phyloP scores from a whole-genome alignment of 2,113 vertebrate genomes.

The Antennarius striatus region DNA sequence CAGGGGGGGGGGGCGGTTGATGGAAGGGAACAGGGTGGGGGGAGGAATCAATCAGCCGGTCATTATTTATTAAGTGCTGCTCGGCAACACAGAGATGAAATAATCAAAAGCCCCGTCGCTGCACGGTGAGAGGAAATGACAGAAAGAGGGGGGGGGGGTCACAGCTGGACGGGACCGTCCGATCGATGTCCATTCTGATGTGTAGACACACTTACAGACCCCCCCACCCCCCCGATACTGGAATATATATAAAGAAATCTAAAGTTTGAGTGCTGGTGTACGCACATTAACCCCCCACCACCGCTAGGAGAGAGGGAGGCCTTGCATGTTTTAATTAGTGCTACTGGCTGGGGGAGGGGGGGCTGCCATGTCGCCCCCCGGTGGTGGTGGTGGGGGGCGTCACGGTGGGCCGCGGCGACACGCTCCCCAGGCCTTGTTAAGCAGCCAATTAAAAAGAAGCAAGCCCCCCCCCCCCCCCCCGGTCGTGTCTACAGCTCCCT shows the following conservation, averaged over 20 bases:
- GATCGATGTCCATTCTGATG: conserved; percentile 61
- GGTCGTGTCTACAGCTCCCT: conserved; percentile 46
- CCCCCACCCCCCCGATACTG: conserved; percentile 19
- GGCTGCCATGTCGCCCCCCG: conserved; percentile 46
- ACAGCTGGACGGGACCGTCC: conserved; percentile 57
- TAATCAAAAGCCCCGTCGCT: conserved; percentile 71
- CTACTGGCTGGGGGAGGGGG: conserved; percentile 40
- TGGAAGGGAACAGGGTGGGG: conserved; percentile 33
- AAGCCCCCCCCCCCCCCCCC: conserved; percentile 1
- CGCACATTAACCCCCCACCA: conserved; percentile 69
- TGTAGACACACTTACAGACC: conserved; percentile 65
- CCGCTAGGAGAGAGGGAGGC: conserved; percentile 43
- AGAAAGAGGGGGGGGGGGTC: conserved; percentile 47
- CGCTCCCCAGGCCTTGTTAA: conserved; percentile 68
- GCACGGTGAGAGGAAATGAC: conserved; percentile 46
- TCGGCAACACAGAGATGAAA: conserved; percentile 75
- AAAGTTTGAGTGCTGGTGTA: conserved; percentile 50
- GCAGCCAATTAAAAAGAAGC: conserved; percentile 71
- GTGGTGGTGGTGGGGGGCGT: conserved; percentile 30
- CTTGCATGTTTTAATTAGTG: conserved; percentile 74
- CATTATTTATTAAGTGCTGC: conserved; percentile 80
- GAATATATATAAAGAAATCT: conserved; percentile 23
- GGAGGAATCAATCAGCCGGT: conserved; percentile 75
- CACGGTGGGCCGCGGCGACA: conserved; percentile 50
- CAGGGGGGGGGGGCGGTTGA: conserved; percentile 12